Base-by-base conservation (phyloP, 2,113 vertebrate species). In the Struthio camelus region DNA sequence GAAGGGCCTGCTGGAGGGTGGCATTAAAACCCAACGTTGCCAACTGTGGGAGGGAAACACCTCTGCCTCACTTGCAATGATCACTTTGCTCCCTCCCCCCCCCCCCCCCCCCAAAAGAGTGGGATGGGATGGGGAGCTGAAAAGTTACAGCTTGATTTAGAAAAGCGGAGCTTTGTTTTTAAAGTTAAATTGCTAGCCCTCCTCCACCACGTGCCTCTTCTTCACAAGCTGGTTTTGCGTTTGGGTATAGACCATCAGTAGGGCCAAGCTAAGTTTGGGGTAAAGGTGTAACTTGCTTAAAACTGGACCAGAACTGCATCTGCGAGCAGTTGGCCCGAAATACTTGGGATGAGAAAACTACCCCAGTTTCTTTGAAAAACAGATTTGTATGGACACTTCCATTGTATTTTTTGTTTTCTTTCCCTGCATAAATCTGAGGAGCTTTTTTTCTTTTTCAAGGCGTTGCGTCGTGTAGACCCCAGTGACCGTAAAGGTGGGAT, bases 21-120 rank as follows among this genome's bases (percentile, higher is more conserved):
- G 32, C 62, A 61, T 92, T 86, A 54, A 79, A 62, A 77, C 40
- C 48, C 20, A 59, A 59, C 6, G 23, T 65, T 61, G 77, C 46
- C 34, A 48, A 36, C 34, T 28, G 28, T 58, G 15, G 36, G 70
- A 73, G 53, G 44, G 36, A 66, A 38, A 75, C 48, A 20, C 27
- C 50, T 25, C 2, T 1, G 4, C 76, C 30, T 89, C 12, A 0
- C 18, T 4, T 20, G 61, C n/a, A 73, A 38, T 3, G 9, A 46
- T 64, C 62, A 14, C 56, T 67, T 94, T 10, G 32, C 34, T n/a
- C n/a, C n/a, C n/a, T n/a, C n/a, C n/a, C n/a, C n/a, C n/a, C n/a
- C n/a, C n/a, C n/a, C n/a, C n/a, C n/a, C n/a, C n/a, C 32, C 64
- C 17, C 3, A 18, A 67, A 64, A 15, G 18, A 66, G 11, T 46